phyloP scores from a whole-genome alignment of 1,140 invertebrate species.

The Neodiprion fabricii region DNA sequence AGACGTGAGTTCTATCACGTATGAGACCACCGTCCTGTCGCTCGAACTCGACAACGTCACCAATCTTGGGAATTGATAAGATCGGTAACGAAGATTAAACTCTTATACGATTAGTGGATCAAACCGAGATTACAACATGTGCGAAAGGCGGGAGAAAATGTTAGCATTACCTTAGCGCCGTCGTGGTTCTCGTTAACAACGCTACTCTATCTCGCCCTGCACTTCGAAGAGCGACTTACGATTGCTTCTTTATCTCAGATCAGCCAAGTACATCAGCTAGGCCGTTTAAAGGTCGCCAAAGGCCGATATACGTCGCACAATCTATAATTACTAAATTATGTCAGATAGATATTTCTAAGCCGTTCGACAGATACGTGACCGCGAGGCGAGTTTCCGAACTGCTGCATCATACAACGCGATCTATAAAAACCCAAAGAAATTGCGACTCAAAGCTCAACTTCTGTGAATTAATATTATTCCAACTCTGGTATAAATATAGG shows the following conservation, averaged over 20 bases:
- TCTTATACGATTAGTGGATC: background rate
- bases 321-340: conserved; percentile 40
- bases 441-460: background rate
- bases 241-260: background rate
- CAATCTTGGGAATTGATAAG: background rate
- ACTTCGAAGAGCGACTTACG: background rate
- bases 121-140: background rate
- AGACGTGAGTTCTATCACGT: conserved; percentile 4
- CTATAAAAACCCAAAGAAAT: background rate
- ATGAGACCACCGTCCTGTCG: background rate
- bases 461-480: background rate
- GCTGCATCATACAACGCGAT: background rate
- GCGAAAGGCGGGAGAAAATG: background rate
- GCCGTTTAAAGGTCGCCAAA: conserved; percentile 49
- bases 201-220: background rate
- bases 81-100: background rate
- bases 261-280: conserved; percentile 38
- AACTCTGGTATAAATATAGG: background rate
- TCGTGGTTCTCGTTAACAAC: background rate
- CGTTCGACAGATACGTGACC: conserved; percentile 8
- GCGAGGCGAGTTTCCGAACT: background rate
- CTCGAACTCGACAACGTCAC: background rate
- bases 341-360: conserved; percentile 9
- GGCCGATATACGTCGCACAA: conserved; percentile 2
- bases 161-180: background rate